Base-by-base conservation (phyloP, 2,888 invertebrate species). In the Agrilus mali region DNA sequence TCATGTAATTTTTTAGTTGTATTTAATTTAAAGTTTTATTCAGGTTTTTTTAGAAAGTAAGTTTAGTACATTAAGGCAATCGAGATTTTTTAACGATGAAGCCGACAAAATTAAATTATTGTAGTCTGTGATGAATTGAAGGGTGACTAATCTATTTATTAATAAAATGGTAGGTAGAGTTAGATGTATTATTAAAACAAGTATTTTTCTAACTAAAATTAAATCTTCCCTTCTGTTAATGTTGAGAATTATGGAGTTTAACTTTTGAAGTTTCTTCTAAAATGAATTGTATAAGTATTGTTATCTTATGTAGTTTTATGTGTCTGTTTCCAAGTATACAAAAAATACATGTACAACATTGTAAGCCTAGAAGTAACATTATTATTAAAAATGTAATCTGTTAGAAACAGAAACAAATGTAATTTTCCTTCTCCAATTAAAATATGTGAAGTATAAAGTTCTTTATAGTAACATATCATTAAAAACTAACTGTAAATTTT, bases 71-170 rank as follows among this genome's bases (percentile, higher is more conserved):
- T 49, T 42, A 42, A 42, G 27, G 27, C 27, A 27, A 27, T 44
- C 39, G 45, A 47, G 44, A 47, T 49, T 49, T 47, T 40, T 47
- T 47, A 47, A 47, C 38, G 36, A 41, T 50, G 45, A 46, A 49
- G 49, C 45, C 45, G 49, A 55, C 56, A 59, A 58, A 58, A 58
- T 56, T 55, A 57, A 58, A 59, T 57, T 57, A 58, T 57, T 64
- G 64, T 65, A 65, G 65, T 64, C 66, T 66, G 66, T 66, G 66
- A 66, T 66, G 63, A 64, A 61, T 55, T 58, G 61, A 58, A 65
- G 63, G 66, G 66, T 66, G 66, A 64, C 65, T 65, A 64, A 63
- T 59, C 57, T 63, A 65, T 65, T 65, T 63, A 64, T 65, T 63
- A 57, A 60, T 60, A 51, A 61, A 61, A 54, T 52, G 56, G 55